Conservation (phyloP, 2,113 vertebrate species). For the Onychostruthus taczanowskii region DNA sequence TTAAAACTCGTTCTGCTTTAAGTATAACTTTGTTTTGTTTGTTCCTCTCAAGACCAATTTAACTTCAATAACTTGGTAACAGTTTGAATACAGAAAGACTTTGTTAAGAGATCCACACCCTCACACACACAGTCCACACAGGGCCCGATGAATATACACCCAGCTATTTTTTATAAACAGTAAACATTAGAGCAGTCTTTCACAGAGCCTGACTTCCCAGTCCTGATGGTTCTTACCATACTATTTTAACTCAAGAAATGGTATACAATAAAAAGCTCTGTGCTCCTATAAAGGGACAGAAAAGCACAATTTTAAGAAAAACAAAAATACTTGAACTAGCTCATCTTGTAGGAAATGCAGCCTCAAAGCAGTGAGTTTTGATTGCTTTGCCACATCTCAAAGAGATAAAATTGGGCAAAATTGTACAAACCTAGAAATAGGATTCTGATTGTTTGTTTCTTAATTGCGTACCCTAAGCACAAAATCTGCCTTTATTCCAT, state of each 20-base stretch:
- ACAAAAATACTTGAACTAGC: neutral
- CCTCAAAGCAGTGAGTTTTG: neutral
- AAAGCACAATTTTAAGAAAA: neutral
- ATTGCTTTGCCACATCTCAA: neutral
- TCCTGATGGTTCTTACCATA: neutral
- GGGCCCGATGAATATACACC: neutral
- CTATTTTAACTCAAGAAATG: constrained; percentile 21
- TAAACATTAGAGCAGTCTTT: constrained; percentile 12
- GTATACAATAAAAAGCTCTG: neutral
- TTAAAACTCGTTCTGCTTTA: neutral
- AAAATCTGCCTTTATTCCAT: neutral
- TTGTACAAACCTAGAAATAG: neutral
- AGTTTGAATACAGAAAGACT: constrained; percentile 40
- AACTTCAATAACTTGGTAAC: constrained; percentile 35
- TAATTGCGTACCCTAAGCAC: neutral
- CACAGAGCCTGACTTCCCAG: neutral
- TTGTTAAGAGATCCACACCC: constrained; percentile 34
- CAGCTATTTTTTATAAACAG: neutral
- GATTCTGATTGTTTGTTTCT: neutral
- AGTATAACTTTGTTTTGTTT: constrained; percentile 36
- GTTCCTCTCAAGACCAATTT: constrained; percentile 18
- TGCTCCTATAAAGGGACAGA: neutral
- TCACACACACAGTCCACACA: neutral
- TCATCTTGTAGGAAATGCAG: neutral
- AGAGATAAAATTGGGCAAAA: neutral